Conservation (phyloP, 2,888 invertebrate genomes). For the Aphelenchoides bicaudatus region DNA sequence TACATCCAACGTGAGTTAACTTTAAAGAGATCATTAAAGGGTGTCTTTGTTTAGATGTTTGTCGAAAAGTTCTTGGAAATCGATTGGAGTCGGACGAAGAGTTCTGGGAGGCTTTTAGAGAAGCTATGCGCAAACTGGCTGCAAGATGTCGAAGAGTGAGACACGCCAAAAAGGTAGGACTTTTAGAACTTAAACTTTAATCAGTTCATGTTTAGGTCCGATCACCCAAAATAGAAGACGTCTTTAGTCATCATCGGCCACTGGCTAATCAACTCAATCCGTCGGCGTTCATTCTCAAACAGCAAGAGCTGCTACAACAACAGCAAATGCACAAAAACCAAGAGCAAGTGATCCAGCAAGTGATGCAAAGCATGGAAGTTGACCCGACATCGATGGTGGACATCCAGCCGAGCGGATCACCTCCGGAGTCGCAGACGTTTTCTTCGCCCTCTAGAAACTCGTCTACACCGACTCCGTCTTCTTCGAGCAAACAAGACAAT, state of each 20-base stretch:
- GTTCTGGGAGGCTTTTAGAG: constrained; percentile 59
- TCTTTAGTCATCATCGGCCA: constrained; percentile 7
- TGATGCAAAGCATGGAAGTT: constrained; percentile 15
- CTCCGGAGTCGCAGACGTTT: constrained; percentile 11
- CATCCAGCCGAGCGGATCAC: constrained; percentile 3
- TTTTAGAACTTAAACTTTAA: too few relatives aligned
- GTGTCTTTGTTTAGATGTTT: constrained; percentile 48
- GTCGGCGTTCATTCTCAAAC: constrained; percentile 14
- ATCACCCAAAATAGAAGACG: constrained; percentile 24
- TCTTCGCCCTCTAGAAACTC: constrained; percentile 19
- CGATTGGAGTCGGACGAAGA: constrained; percentile 52
- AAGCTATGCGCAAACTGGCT: constrained; percentile 59
- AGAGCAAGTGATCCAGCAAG: background rate
- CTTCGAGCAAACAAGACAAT: constrained; percentile 18
- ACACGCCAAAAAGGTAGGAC: constrained; percentile 59
- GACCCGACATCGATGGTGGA: constrained; percentile 8
- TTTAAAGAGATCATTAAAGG: constrained; percentile 2
- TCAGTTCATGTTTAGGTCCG: too few relatives aligned
- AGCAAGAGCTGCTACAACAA: background rate
- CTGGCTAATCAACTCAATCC: too few relatives aligned
- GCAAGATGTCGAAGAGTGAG: constrained; percentile 57
- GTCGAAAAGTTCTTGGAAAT: constrained; percentile 48
- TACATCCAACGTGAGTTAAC: constrained; percentile 55
- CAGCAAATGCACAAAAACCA: background rate
- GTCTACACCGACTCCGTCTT: constrained; percentile 20